Conservation (phyloP, 2,888 invertebrate species). For the Ormyrus nitidulus region DNA sequence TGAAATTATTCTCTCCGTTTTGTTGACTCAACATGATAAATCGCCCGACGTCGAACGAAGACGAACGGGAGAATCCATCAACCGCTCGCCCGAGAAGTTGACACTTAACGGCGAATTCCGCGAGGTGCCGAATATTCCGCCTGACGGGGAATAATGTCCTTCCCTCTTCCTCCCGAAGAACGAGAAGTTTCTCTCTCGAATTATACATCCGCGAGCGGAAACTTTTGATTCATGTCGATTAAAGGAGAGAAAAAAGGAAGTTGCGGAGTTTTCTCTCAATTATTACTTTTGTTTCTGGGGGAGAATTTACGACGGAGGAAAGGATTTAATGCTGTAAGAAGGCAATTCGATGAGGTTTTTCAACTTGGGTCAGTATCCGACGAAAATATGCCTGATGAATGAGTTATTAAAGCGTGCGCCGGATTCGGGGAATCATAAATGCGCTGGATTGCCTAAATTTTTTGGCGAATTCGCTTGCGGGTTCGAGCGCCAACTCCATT, state of each 20-base stretch:
- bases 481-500: too few species aligned
- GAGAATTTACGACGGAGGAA: slow-evolving; percentile 35
- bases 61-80: slow-evolving; percentile 44
- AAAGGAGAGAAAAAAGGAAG: slow-evolving; percentile 6
- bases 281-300: slow-evolving; percentile 54
- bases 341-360: slow-evolving; percentile 37
- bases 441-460: not conserved
- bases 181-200: not conserved
- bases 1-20: slow-evolving; percentile 44
- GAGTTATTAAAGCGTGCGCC: slow-evolving; percentile 21
- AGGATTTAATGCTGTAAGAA: slow-evolving; percentile 32
- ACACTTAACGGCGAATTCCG: slow-evolving; percentile 25
- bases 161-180: not conserved
- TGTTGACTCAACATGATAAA: slow-evolving; percentile 49
- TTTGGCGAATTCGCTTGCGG: too few species aligned
- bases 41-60: slow-evolving; percentile 11
- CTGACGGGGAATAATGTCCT: slow-evolving; percentile 38
- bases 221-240: slow-evolving; percentile 55
- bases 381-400: slow-evolving; percentile 31
- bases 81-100: not conserved
- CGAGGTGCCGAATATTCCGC: slow-evolving; percentile 38
- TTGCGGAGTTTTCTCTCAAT: slow-evolving; percentile 42
- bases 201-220: slow-evolving; percentile 5
- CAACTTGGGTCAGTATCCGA: slow-evolving; percentile 4
- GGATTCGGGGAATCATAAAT: slow-evolving; percentile 6